Percentiles rank a stretch among this genome's conserved stretches.
These are phyloP conservation scores for Gnathonemus echidnorhynchus DNA, from an alignment of 2,113 vertebrate species.

Conservation along the genomic window DNA sequence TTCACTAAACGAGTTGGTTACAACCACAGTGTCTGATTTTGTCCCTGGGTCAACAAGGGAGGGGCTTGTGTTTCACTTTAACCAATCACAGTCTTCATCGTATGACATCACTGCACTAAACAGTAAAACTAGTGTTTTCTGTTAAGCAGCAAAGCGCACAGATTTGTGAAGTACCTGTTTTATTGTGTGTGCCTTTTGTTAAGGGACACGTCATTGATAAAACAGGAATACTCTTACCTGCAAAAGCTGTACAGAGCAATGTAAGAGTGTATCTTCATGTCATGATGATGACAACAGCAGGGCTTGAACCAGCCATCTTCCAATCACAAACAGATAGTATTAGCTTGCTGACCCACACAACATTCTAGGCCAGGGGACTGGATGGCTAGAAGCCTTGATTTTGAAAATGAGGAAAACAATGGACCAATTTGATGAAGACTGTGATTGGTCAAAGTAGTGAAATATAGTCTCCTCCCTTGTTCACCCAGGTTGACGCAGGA, in stretches of 20 bases:
- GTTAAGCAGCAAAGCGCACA: not conserved
- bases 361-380: not conserved
- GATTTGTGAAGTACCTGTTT: not conserved
- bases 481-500: not conserved
- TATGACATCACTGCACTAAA: not conserved
- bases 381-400: not conserved
- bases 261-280: not conserved
- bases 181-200: not conserved
- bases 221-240: not conserved
- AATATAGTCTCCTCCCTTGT: not conserved
- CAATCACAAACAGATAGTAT: not conserved
- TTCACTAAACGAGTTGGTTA: not conserved
- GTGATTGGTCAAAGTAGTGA: not conserved
- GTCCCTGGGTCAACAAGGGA: not conserved
- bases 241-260: not conserved
- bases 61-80: not conserved
- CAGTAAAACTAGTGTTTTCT: not conserved
- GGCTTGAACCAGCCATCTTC: not conserved
- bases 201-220: not conserved
- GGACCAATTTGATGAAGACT: not conserved
- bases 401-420: not conserved
- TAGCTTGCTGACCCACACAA: not conserved
- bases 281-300: not conserved
- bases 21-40: not conserved
- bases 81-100: not conserved